Evolutionary conservation across 2,888 invertebrate species (phyloP), one percentile per base, ranked within the genome.

Genomic region (Terebella lapidaria): DNA sequence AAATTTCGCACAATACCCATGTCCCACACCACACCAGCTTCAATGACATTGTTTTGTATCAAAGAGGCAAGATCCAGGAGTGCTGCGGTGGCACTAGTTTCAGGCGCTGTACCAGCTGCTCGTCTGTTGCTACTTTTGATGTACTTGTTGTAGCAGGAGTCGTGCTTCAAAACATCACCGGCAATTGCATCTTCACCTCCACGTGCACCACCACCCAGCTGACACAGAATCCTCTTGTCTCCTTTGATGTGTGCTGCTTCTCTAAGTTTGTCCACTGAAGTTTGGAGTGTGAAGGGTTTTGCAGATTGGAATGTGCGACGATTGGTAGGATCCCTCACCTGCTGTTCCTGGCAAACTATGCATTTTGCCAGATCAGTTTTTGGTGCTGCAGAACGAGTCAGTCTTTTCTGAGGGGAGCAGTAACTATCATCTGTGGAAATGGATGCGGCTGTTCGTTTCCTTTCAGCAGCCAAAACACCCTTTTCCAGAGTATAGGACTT

Each of bases 121-220:
- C 20, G 15, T 5, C 5, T 49, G 5, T 22, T 18, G 15, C 5
- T 10, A 18, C 5, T 20, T 18, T 20, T 10, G 22, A 49, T 49
- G 22, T 49, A 49, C 22, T 20, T 49, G 22, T 49, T 49, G 20
- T 20, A 49, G 20, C 49, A 49, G 5, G 49, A 49, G 22, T 49
- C 49, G 20, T 49, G 49, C 20, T 49, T 49, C 49, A 49, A 20
- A 5, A 49, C 22, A 49, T 49, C 22, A 18, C 49, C 49, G 20
- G 49, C 49, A 49, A 49, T 49, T 18, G 49, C 49, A 49, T 49
- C 49, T 18, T 49, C 18, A 49, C 49, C 42, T 35, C 42, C 10
- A n/a, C n/a, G n/a, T n/a, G n/a, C n/a, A n/a, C n/a, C n/a, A n/a
- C n/a, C n/a, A n/a, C n/a, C n/a, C n/a, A 49, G 20, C 22, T 49